Evolutionary conservation across 2,888 invertebrate species (phyloP).

Genomic region (Stenchaetothrips biformis): DNA sequence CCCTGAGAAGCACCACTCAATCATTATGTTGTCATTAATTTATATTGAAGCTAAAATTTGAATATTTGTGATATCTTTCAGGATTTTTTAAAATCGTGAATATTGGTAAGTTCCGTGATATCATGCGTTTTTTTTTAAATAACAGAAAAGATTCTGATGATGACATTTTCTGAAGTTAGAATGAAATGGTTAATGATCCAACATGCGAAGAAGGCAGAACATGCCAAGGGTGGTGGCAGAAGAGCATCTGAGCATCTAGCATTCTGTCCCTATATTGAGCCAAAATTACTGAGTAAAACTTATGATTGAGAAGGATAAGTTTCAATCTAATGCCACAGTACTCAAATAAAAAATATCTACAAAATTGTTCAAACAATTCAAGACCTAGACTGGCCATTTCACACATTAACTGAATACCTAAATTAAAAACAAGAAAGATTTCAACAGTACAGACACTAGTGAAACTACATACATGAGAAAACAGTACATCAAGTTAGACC

Average conservation of each 20-base stretch:
- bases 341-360: not conserved
- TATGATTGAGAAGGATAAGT: not conserved
- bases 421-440: not conserved
- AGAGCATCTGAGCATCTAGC: not conserved
- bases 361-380: not conserved
- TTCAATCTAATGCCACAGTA: not conserved
- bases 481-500: not conserved
- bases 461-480: not conserved
- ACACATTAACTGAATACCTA: not conserved
- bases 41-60: not conserved
- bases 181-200: not conserved
- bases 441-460: not conserved
- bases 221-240: not conserved
- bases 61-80: not conserved
- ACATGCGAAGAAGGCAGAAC: slow-evolving; percentile 11
- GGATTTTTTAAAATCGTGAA: not conserved
- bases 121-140: not conserved
- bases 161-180: not conserved
- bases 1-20: not conserved
- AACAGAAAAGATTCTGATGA: not conserved
- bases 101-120: no score
- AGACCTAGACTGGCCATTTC: not conserved
- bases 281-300: not conserved
- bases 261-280: not conserved
- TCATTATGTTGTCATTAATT: not conserved